Conservation (phyloP, 23 tunicate species). For the Ciona savignyi region DNA sequence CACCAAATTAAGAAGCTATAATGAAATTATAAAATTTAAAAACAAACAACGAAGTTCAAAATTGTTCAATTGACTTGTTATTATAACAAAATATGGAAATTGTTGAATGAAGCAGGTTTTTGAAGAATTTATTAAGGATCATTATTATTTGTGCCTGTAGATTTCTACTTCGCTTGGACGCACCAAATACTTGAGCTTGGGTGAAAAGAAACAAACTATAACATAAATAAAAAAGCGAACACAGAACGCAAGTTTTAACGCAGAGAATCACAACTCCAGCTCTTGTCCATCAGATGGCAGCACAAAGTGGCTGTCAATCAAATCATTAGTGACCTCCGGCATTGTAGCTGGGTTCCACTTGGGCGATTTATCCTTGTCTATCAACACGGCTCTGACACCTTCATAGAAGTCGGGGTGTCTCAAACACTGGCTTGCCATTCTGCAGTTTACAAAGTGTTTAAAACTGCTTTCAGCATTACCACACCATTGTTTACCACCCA, state of each 20-base stretch:
- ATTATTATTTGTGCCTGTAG: no score
- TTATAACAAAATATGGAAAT: no score
- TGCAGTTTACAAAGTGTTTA: neutral
- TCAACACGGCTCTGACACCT: slow-evolving; percentile 86
- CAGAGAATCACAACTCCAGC: slow-evolving; percentile 16
- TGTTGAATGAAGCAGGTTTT: no score
- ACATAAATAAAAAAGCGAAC: neutral
- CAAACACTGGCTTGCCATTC: slow-evolving; percentile 71
- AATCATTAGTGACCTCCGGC: slow-evolving; percentile 49
- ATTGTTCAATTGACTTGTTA: no score
- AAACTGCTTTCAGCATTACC: neutral
- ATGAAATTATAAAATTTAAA: no score
- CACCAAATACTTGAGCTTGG: neutral
- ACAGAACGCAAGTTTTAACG: no score
- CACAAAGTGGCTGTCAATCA: slow-evolving; percentile 42
- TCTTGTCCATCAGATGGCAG: slow-evolving; percentile 51
- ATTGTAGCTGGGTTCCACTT: slow-evolving; percentile 80
- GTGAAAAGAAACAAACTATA: neutral
- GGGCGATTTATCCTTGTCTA: slow-evolving; percentile 88
- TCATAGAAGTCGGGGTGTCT: slow-evolving; percentile 75
- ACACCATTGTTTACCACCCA: neutral
- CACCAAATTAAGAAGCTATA: no score
- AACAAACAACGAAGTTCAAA: no score
- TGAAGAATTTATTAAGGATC: no score
- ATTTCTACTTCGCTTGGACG: no score